Evolutionary conservation across 2,797 vertebrate genomes (phyloP), one percentile per base, ranked within the genome.

Genomic region (Melanogrammus aeglefinus): DNA sequence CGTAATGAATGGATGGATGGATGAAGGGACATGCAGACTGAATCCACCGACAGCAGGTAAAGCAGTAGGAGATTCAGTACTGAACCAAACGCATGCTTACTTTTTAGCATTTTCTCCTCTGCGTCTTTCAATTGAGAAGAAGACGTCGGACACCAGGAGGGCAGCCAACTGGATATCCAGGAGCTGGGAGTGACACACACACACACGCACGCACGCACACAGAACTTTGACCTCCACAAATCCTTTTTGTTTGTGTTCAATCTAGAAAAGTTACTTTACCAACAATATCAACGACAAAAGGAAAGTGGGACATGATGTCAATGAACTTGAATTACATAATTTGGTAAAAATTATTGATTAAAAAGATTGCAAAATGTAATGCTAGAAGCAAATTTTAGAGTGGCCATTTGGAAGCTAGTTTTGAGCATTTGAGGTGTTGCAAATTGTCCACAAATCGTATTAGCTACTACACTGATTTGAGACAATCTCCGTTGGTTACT

Each of bases 101-200:
- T 94, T 86, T 95, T 96, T 27, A 99, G 93, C 90, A 98, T 98
- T 92, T 95, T 96, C 78, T 96, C 96, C 83, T 98, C 97, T 3
- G 97, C 96, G 84, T 96, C 95, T 92, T 96, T 96, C 41, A 99
- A 96, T 84, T 95, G 95, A 75, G 93, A 90, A 35, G 92, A 78
- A 57, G 97, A 98, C 0, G 96, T 97, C 72, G 97, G 97, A 80
- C 97, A 98, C 97, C 97, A 98, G 8, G 96, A 95, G 66, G 97
- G 97, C 79, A 98, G 92, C 97, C 97, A 98, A 51, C 93, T 94
- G 77, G 91, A 93, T 41, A 98, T 90, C 96, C 96, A 97, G 71
- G 94, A 95, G 90, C 96, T 91, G 41, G 35, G 79, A 80, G 72
- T 82, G 76, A 47, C 8, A 78, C 39, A 74, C 79, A 85, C n/a